Evolutionary conservation across 2,113 vertebrate species (phyloP), one percentile per base, ranked within the genome.

Genomic region (Podilymbus podiceps): DNA sequence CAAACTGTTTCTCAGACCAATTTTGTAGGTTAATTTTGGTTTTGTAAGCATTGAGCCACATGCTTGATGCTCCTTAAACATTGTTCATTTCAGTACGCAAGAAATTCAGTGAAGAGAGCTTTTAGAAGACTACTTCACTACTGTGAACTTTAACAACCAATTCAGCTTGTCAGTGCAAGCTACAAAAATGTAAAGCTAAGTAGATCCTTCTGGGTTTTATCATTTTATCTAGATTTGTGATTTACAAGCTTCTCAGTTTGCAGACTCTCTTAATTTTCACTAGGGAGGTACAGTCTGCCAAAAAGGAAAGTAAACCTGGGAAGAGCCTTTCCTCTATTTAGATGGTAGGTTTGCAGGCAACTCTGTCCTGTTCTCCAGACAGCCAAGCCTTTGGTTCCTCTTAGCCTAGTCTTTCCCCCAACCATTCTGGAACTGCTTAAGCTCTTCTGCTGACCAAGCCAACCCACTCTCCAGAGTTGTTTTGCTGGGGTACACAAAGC

Each of bases 391-490:
- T 35, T 50, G 14, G 24, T 21, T 87, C 13, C 49, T 63, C 35
- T 52, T 50, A 53, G 46, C 33, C 38, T 46, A 84, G 23, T 9
- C 49, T 74, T 40, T 31, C 38, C 18, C 28, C 40, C 2, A 2
- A 12, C 44, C 0, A 0, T 24, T 58, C 52, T 44, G 33, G 15
- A 71, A 71, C 24, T 27, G 31, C 16, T 60, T 28, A 63, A 68
- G 15, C 13, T 44, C 66, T 78, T 27, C 49, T 55, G 28, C n/a
- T 14, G 50, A 66, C 25, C 69, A 58, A n/a, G 58, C 19, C 8
- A 81, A 56, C 21, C 19, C 0, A 0, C n/a, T 28, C 27, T 44
- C 24, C 42, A 40, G 25, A 42, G 35, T 4, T 28, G n/a, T 35
- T 52, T 55, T 60, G 8, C 15, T 76, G 50, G 15, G n/a, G 35